Evolutionary conservation across 2,888 invertebrate species (phyloP).

Genomic region (Philereme transversata): DNA sequence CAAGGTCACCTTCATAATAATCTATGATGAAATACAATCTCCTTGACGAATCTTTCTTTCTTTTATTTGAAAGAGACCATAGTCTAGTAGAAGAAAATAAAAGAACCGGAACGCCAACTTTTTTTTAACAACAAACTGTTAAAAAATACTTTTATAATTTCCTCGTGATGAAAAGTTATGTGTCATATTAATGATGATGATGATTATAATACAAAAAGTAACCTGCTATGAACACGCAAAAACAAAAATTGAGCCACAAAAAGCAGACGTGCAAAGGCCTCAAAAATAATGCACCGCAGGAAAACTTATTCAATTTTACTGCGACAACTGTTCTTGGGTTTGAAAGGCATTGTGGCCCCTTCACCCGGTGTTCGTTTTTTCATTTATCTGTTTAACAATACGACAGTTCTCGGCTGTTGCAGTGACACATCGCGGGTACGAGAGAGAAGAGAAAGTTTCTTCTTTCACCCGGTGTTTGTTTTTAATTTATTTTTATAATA

Average conservation of each 20-base stretch:
- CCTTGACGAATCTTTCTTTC: no score
- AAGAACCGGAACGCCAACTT: no score
- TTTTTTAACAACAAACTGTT: no score
- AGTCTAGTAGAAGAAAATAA: no score
- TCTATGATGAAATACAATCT: no score
- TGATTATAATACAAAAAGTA: background rate
- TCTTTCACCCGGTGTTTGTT: no score
- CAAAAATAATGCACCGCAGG: constrained; percentile 66
- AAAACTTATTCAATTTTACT: constrained; percentile 79
- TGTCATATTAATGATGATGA: no score
- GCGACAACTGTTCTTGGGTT: constrained; percentile 71
- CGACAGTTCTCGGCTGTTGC: constrained; percentile 24
- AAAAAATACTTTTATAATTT: no score
- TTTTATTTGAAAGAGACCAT: no score
- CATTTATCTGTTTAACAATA: constrained; percentile 73
- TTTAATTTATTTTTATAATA: no score
- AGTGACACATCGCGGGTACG: background rate
- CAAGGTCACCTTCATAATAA: no score
- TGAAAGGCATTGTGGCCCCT: constrained; percentile 68
- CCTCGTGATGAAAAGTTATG: no score
- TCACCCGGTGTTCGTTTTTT: constrained; percentile 62
- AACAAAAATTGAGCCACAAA: constrained; percentile 21
- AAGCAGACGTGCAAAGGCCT: constrained; percentile 14
- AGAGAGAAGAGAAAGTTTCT: background rate
- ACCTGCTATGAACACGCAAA: constrained; percentile 12